Percentiles rank a stretch among this genome's conserved stretches.
These are phyloP conservation scores for Stylophora pistillata DNA, from an alignment of 64 coral and sea anemone genomes.

Conservation along the genomic window DNA sequence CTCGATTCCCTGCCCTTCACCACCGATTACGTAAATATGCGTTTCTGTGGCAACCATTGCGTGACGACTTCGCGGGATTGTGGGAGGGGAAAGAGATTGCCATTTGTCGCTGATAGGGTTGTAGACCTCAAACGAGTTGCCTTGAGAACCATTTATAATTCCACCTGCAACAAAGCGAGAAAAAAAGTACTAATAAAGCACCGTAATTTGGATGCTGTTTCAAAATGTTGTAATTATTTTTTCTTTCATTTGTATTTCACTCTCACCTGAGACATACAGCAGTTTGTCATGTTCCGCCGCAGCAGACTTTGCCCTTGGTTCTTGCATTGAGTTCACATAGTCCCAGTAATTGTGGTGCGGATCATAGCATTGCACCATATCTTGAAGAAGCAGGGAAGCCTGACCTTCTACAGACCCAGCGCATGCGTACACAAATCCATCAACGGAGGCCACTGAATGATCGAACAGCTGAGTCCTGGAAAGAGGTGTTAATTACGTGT, in stretches of 20 bases:
- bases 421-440: conserved; percentile 64
- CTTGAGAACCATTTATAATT: conserved; percentile 61
- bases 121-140: conserved; percentile 76
- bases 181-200: neutral
- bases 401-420: conserved; percentile 80
- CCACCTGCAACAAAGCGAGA: conserved; percentile 18
- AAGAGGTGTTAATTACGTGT: neutral
- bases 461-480: conserved; percentile 49
- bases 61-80: conserved; percentile 65
- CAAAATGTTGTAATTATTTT: neutral
- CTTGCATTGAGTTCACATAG: conserved; percentile 46
- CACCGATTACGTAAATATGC: conserved; percentile 82
- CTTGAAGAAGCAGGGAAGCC: conserved; percentile 69
- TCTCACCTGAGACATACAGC: conserved; percentile 59
- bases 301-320: conserved; percentile 58
- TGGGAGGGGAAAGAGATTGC: conserved; percentile 63
- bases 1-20: conserved; percentile 80
- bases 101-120: conserved; percentile 79
- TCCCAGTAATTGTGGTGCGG: conserved; percentile 54
- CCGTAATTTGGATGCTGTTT: neutral
- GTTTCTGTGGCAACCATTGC: conserved; percentile 61
- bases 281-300: conserved; percentile 32
- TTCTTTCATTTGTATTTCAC: neutral
- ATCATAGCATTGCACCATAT: conserved; percentile 69
- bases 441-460: conserved; percentile 49